Evolutionary conservation across 1,140 invertebrate genomes (phyloP).

Genomic region (Orchestia grillus): DNA sequence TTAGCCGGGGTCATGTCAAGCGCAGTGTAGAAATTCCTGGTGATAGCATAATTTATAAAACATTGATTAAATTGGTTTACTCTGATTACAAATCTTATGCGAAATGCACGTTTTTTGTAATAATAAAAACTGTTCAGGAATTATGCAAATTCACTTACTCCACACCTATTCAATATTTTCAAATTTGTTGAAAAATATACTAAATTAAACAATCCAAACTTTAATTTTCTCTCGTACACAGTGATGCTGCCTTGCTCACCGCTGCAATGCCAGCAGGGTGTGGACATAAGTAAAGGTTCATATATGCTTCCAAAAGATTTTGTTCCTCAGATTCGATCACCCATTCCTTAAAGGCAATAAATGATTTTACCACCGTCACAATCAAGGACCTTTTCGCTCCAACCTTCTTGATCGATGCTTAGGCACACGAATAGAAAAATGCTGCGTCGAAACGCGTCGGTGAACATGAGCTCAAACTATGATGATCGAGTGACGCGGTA

Average conservation of each 20-base stretch:
- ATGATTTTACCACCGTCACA: background rate
- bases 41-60: background rate
- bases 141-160: background rate
- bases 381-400: background rate
- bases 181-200: background rate
- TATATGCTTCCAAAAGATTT: background rate
- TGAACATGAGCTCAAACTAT: background rate
- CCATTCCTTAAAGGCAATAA: background rate
- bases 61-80: background rate
- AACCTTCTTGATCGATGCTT: background rate
- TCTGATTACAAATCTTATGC: background rate
- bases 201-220: background rate
- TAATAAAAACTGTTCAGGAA: background rate
- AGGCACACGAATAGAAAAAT: background rate
- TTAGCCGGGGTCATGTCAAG: background rate
- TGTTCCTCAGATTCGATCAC: background rate
- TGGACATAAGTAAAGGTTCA: background rate
- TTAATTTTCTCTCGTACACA: background rate
- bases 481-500: background rate
- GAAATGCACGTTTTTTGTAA: background rate
- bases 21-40: background rate
- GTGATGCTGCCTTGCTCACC: background rate
- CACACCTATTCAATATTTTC: background rate
- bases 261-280: background rate
- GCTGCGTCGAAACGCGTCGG: background rate